Conservation (phyloP, 2,888 invertebrate species). For the Spialia ferax region DNA sequence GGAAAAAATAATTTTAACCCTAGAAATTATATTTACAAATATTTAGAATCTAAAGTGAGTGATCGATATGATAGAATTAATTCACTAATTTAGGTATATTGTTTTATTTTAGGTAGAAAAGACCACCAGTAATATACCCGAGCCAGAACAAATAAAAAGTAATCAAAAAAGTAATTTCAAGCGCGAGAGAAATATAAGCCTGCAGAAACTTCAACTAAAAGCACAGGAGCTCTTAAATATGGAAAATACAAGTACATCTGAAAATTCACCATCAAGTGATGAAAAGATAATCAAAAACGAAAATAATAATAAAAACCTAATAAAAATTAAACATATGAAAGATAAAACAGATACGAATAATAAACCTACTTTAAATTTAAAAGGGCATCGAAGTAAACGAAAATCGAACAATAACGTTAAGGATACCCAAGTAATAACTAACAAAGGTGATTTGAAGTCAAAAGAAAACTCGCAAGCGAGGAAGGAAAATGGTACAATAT, state of each 20-base stretch:
- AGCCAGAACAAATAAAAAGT: neutral
- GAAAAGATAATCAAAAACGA: constrained; percentile 46
- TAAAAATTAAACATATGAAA: neutral
- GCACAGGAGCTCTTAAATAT: constrained; percentile 75
- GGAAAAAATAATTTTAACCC: too few relatives aligned
- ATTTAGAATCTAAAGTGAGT: too few relatives aligned
- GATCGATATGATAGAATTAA: too few relatives aligned
- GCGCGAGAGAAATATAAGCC: constrained; percentile 56
- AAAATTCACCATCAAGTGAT: constrained; percentile 57
- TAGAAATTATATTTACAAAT: too few relatives aligned
- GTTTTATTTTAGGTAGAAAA: neutral
- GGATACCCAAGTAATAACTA: constrained; percentile 25
- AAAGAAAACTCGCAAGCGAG: constrained; percentile 30
- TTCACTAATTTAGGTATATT: too few relatives aligned
- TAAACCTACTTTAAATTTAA: constrained; percentile 8
- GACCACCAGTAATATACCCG: neutral
- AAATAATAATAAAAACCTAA: neutral
- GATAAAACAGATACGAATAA: neutral
- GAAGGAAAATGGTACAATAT: constrained; percentile 42
- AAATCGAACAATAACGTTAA: constrained; percentile 33
- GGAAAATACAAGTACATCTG: constrained; percentile 68
- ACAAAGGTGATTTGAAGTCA: constrained; percentile 41
- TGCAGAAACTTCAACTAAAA: constrained; percentile 74
- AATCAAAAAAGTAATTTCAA: constrained; percentile 16
- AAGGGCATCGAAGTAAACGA: constrained; percentile 41